phyloP scores from a whole-genome alignment of 2,888 invertebrate genomes.

The Mythimna ferrago region DNA sequence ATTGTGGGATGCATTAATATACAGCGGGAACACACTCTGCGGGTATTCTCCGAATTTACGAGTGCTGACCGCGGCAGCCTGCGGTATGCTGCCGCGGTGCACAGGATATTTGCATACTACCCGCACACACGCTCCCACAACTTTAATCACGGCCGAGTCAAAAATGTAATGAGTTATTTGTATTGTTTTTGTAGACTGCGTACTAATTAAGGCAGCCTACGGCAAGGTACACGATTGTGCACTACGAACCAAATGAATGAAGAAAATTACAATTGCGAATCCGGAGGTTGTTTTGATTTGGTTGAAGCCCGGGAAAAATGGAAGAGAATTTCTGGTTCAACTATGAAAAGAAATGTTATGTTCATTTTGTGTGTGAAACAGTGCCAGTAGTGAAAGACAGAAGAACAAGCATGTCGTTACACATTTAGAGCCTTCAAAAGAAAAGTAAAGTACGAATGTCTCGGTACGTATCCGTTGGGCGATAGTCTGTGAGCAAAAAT shows the following conservation, averaged over 20 bases:
- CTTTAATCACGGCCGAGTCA: slow-evolving; percentile 60
- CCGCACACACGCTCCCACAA: slow-evolving; percentile 49
- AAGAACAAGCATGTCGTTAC: not conserved
- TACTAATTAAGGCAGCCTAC: slow-evolving; percentile 57
- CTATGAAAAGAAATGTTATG: slow-evolving; percentile 11
- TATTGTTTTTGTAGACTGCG: slow-evolving; percentile 54
- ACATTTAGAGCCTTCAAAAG: slow-evolving; percentile 30
- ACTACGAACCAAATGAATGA: slow-evolving; percentile 42
- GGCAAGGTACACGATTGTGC: slow-evolving; percentile 48
- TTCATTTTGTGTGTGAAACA: slow-evolving; percentile 13
- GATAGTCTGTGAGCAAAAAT: slow-evolving; percentile 57
- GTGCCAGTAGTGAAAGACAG: not conserved
- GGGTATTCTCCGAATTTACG: slow-evolving; percentile 66
- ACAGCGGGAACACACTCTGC: slow-evolving; percentile 54
- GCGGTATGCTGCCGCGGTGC: slow-evolving; percentile 41
- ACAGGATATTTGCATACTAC: slow-evolving; percentile 63
- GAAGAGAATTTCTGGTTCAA: slow-evolving; percentile 1
- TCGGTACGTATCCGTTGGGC: slow-evolving; percentile 51
- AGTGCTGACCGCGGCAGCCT: slow-evolving; percentile 56
- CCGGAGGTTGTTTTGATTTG: slow-evolving; percentile 53
- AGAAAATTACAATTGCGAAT: slow-evolving; percentile 55
- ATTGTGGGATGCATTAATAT: slow-evolving; percentile 55
- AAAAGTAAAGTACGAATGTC: slow-evolving; percentile 55
- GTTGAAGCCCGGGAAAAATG: slow-evolving; percentile 24
- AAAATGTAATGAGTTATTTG: slow-evolving; percentile 59